Percentiles rank a stretch among this genome's conserved stretches.
Evolutionary conservation across 2,797 vertebrate genomes (phyloP).

Genomic region (Sus cebifrons): DNA sequence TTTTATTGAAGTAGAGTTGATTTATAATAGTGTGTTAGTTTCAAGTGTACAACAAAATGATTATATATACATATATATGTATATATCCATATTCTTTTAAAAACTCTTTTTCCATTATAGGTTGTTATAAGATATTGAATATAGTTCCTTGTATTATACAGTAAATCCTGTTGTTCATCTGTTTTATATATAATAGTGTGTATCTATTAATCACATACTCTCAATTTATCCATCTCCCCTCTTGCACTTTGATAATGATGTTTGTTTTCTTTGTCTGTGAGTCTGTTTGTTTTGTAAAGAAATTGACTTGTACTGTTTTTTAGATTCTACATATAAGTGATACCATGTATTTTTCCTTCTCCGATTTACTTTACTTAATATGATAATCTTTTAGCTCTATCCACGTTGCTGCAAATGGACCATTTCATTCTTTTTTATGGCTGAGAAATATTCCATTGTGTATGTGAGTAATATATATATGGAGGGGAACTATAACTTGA

Average conservation of each 20-base stretch:
- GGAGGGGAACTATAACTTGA: background rate
- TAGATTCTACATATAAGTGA: background rate
- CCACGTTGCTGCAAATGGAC: background rate
- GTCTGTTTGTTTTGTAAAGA: background rate
- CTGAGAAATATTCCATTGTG: background rate
- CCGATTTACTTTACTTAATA: background rate
- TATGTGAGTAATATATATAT: background rate
- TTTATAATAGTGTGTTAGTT: background rate
- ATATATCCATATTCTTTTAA: too few species aligned
- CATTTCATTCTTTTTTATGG: background rate
- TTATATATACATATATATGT: too few species aligned
- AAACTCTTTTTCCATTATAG: background rate
- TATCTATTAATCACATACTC: background rate
- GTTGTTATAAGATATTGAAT: background rate
- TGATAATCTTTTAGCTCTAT: background rate
- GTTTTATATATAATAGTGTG: background rate
- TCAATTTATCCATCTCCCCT: background rate
- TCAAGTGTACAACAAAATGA: too few species aligned
- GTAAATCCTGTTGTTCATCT: background rate
- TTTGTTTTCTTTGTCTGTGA: background rate
- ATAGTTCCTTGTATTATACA: background rate
- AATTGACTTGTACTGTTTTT: background rate
- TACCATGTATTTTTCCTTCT: background rate
- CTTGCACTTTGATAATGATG: background rate
- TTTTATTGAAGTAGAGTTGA: background rate